Conservation (phyloP, 1,140 invertebrate genomes). For the Mizuhopecten yessoensis region DNA sequence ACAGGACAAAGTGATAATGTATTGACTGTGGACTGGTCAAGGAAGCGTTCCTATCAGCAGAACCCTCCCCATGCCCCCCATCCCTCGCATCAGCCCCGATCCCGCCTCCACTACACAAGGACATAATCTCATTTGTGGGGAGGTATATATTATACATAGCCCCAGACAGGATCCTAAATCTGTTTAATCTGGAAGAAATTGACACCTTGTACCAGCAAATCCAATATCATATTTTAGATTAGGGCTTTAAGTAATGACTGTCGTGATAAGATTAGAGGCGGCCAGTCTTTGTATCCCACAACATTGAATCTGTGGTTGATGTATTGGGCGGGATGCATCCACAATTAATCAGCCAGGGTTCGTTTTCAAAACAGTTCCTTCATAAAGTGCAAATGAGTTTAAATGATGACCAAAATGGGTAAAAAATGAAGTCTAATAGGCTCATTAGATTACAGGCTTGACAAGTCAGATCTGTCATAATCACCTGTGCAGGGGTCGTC, state of each 20-base stretch:
- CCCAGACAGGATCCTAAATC: neutral
- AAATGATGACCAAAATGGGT: slow-evolving; percentile 27
- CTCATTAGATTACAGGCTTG: slow-evolving; percentile 27
- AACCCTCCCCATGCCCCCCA: neutral
- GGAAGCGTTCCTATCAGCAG: neutral
- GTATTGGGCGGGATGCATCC: neutral
- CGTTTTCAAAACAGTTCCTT: slow-evolving; percentile 18
- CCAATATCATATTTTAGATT: slow-evolving; percentile 39
- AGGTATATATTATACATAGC: neutral
- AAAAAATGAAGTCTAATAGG: slow-evolving; percentile 11
- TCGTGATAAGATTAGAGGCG: neutral
- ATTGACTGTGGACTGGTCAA: neutral
- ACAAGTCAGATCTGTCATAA: neutral
- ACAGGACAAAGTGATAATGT: neutral
- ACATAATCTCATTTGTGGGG: neutral
- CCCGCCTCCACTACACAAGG: neutral
- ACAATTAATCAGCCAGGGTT: neutral
- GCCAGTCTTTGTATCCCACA: neutral
- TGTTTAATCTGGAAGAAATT: neutral
- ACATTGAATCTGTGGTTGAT: neutral
- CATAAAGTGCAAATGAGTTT: slow-evolving; percentile 39
- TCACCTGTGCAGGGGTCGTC: neutral
- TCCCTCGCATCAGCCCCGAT: too few relatives aligned
- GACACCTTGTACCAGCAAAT: neutral
- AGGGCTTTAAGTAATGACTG: neutral